Evolutionary conservation across 2,888 invertebrate species (phyloP).

Genomic region (Achlya flavicornis): DNA sequence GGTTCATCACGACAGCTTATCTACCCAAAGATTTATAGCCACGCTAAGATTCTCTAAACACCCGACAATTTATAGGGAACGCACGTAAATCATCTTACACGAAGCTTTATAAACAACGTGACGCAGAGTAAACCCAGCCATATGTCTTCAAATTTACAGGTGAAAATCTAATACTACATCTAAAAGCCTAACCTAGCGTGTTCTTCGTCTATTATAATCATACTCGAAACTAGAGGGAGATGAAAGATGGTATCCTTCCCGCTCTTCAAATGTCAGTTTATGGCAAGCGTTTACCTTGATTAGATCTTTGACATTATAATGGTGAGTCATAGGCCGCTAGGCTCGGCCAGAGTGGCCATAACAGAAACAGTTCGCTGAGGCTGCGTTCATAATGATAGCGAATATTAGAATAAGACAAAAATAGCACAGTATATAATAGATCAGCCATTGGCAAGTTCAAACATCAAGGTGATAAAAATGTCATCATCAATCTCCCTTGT

Average conservation of each 20-base stretch:
- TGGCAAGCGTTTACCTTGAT: constrained; percentile 40
- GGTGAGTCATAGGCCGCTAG: constrained; percentile 36
- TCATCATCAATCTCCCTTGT: no score
- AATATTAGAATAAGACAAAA: not conserved
- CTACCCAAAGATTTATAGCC: not conserved
- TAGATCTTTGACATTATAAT: constrained; percentile 46
- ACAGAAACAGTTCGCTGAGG: not conserved
- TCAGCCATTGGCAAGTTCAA: no score
- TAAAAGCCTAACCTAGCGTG: not conserved
- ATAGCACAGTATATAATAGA: no score
- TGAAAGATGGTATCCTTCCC: constrained; percentile 11
- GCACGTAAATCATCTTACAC: constrained; percentile 4
- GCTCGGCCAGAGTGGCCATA: constrained; percentile 6
- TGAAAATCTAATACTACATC: constrained; percentile 3
- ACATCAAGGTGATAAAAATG: no score
- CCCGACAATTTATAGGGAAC: not conserved
- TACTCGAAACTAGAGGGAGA: constrained; percentile 4
- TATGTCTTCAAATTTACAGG: not conserved
- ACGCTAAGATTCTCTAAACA: constrained; percentile 8
- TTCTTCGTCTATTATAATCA: constrained; percentile 2
- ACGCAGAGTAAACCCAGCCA: not conserved
- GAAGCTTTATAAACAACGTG: not conserved
- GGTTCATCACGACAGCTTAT: not conserved
- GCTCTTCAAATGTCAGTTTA: constrained; percentile 10
- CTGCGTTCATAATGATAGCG: not conserved